Evolutionary conservation across 2,888 invertebrate species (phyloP).

Genomic region (Stratiomys singularior): DNA sequence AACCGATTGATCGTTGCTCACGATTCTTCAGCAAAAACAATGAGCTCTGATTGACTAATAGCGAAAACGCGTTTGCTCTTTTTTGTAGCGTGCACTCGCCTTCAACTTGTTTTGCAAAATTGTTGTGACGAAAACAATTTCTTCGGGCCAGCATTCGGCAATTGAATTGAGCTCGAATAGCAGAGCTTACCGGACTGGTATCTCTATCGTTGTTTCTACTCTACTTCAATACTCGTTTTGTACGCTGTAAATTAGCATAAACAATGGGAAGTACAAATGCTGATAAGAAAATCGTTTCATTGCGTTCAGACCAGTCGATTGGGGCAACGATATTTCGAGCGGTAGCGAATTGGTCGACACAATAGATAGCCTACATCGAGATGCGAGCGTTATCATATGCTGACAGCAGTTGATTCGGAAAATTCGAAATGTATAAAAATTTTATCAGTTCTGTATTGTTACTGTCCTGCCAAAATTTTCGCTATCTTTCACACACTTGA

Average conservation of each 20-base stretch:
- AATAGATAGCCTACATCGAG: too few relatives aligned
- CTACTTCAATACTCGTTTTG: conserved; percentile 18
- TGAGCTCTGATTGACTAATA: not conserved
- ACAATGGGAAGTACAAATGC: conserved; percentile 41
- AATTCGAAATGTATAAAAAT: too few relatives aligned
- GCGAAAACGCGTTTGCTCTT: conserved; percentile 1
- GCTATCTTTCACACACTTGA: too few relatives aligned
- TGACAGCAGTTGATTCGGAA: too few relatives aligned
- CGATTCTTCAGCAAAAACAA: not conserved
- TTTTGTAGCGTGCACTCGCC: not conserved
- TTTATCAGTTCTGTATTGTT: too few relatives aligned
- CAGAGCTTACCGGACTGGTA: not conserved
- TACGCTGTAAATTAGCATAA: conserved; percentile 38
- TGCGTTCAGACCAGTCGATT: not conserved
- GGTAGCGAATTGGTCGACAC: too few relatives aligned
- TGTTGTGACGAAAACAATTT: conserved; percentile 42
- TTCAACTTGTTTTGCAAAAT: conserved; percentile 10
- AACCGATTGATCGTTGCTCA: not conserved
- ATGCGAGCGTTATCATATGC: too few relatives aligned
- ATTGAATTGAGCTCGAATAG: conserved; percentile 8
- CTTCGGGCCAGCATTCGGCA: conserved; percentile 44
- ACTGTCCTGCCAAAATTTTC: too few relatives aligned
- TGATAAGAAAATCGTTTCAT: conserved; percentile 37
- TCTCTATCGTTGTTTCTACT: conserved; percentile 10
- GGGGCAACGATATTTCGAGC: too few relatives aligned